Evolutionary conservation across 92 coral and sea anemone genomes (phyloP).

Genomic region (Phenganax marumi): DNA sequence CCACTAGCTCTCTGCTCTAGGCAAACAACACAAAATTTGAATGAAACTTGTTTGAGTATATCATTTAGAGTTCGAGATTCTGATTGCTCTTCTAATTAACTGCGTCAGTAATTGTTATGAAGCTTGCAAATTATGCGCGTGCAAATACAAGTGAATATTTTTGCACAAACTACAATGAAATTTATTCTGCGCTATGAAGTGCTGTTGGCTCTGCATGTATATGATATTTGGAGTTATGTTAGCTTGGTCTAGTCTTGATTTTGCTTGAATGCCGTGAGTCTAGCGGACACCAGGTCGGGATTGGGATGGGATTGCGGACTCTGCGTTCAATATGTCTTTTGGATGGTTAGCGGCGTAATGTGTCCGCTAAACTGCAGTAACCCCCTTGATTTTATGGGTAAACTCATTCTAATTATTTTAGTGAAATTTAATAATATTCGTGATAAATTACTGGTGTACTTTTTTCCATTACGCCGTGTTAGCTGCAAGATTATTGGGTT

Average conservation of each 20-base stretch:
- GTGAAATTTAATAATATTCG: neutral
- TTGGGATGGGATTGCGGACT: too few species aligned
- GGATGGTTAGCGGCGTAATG: too few species aligned
- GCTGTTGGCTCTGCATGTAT: neutral
- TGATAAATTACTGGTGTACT: neutral
- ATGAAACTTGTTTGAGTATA: slow-evolving; percentile 18
- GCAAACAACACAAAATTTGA: slow-evolving; percentile 16
- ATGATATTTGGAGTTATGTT: neutral
- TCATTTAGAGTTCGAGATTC: neutral
- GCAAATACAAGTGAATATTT: neutral
- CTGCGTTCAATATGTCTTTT: too few species aligned
- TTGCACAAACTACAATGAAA: neutral
- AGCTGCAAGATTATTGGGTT: neutral
- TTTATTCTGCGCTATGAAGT: neutral
- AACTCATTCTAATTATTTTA: neutral
- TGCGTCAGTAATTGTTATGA: slow-evolving; percentile 21
- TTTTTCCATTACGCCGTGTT: neutral
- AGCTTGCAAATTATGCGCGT: neutral
- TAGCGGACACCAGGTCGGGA: too few species aligned
- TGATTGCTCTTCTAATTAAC: slow-evolving; percentile 22
- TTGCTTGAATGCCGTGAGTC: too few species aligned
- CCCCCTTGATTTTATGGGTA: neutral
- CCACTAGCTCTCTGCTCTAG: neutral
- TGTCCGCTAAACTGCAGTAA: too few species aligned
- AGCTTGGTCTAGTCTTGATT: neutral